Percentiles rank a stretch among this genome's conserved stretches.
These are phyloP conservation scores for Geophilus truncorum DNA, from an alignment of 2,888 invertebrate species.

Conservation along the genomic window DNA sequence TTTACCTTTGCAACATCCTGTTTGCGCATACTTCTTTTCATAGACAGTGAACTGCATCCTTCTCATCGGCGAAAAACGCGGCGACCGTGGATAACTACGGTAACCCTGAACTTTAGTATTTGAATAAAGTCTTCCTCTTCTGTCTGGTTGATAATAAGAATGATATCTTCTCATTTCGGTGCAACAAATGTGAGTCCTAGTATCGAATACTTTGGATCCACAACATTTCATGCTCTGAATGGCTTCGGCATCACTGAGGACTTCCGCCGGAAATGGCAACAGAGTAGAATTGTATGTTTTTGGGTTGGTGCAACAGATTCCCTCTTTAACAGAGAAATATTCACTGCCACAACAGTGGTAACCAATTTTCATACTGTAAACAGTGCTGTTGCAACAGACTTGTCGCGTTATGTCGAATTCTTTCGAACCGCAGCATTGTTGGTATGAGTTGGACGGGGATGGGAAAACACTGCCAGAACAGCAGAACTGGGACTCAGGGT, in stretches of 20 bases:
- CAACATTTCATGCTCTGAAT: neutral
- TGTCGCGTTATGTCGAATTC: neutral
- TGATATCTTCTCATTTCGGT: no score
- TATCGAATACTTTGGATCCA: slow-evolving; percentile 1
- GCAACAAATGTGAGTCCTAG: neutral
- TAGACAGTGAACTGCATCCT: neutral
- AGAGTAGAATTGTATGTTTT: neutral
- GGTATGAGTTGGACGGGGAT: neutral
- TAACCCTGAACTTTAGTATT: no score
- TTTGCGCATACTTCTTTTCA: neutral
- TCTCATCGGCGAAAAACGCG: no score
- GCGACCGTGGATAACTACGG: no score
- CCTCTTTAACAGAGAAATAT: neutral
- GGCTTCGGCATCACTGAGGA: neutral
- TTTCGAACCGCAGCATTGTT: neutral
- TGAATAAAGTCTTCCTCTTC: no score
- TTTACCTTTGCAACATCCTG: neutral
- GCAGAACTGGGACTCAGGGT: neutral
- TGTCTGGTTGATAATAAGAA: no score
- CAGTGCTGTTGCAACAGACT: neutral
- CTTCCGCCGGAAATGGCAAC: neutral
- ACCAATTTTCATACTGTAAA: neutral
- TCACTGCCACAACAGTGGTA: neutral
- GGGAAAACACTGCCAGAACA: neutral
- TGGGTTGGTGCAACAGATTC: neutral